These are phyloP conservation scores for Kryptolebias ocellatus DNA, from an alignment of 2,797 vertebrate species.

Conservation along the genomic window DNA sequence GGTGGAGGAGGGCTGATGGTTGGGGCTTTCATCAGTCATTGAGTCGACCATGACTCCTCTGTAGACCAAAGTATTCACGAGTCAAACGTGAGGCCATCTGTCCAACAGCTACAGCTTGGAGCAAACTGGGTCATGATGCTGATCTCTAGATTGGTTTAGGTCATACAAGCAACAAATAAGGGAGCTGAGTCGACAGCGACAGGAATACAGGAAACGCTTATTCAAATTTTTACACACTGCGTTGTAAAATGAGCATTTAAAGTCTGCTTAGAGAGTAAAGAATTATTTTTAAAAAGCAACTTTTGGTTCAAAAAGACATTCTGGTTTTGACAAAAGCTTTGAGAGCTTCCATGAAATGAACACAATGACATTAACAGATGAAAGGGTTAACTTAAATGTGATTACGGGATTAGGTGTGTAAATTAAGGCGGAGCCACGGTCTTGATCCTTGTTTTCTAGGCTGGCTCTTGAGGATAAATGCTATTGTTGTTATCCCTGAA, in stretches of 20 bases:
- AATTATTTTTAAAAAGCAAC: no score
- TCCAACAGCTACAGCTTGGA: no score
- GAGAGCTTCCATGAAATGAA: not conserved
- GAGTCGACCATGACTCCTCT: no score
- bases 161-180: conserved; percentile 7
- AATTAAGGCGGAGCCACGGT: conserved; percentile 16
- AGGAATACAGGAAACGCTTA: not conserved
- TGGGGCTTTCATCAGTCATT: no score
- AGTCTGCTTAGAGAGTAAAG: not conserved
- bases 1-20: no score
- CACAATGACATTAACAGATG: conserved; percentile 10
- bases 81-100: no score
- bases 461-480: conserved; percentile 3
- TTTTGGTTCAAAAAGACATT: not conserved
- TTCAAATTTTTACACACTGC: not conserved
- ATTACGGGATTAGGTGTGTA: conserved; percentile 34
- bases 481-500: conserved; percentile 8
- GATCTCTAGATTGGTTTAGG: conserved; percentile 5
- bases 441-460: not conserved
- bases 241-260: not conserved
- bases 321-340: not conserved
- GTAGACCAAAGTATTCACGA: no score
- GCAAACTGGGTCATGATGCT: not conserved
- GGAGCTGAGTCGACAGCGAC: not conserved
- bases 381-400: conserved; percentile 8